phyloP scores from a whole-genome alignment of 2,888 invertebrate species.

The Nomada ruficornis region DNA sequence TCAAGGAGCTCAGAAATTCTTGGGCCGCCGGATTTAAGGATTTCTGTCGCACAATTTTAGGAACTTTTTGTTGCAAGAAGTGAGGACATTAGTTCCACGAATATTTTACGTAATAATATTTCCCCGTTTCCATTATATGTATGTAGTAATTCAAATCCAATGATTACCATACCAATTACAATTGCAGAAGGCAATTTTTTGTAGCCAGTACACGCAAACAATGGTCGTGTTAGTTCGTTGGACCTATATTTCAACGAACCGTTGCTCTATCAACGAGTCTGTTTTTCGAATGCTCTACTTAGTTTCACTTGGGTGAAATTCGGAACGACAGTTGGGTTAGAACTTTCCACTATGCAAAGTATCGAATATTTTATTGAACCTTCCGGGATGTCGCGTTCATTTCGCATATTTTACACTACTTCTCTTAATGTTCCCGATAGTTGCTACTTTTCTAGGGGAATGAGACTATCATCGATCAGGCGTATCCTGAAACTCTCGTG shows the following conservation, averaged over 20 bases:
- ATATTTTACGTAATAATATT: no score
- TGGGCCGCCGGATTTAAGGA: not conserved
- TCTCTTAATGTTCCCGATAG: slow-evolving; percentile 32
- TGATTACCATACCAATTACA: not conserved
- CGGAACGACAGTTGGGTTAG: slow-evolving; percentile 37
- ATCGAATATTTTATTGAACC: slow-evolving; percentile 52
- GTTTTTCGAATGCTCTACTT: slow-evolving; percentile 46
- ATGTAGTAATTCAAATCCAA: no score
- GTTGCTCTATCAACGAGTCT: not conserved
- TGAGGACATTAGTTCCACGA: no score
- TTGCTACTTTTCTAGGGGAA: slow-evolving; percentile 9
- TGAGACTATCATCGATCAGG: slow-evolving; percentile 5
- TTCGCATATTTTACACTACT: slow-evolving; percentile 14
- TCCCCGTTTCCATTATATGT: no score
- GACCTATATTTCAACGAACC: not conserved
- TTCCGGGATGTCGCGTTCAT: slow-evolving; percentile 28
- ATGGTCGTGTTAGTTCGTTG: not conserved
- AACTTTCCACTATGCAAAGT: slow-evolving; percentile 50
- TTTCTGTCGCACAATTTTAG: not conserved
- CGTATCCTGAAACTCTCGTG: not conserved
- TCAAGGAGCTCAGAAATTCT: not conserved
- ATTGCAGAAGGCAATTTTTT: not conserved
- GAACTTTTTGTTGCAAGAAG: no score
- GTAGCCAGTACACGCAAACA: not conserved
- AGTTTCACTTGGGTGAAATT: slow-evolving; percentile 45